Evolutionary conservation across 2,113 vertebrate species (phyloP).

Genomic region (Strix aluco): DNA sequence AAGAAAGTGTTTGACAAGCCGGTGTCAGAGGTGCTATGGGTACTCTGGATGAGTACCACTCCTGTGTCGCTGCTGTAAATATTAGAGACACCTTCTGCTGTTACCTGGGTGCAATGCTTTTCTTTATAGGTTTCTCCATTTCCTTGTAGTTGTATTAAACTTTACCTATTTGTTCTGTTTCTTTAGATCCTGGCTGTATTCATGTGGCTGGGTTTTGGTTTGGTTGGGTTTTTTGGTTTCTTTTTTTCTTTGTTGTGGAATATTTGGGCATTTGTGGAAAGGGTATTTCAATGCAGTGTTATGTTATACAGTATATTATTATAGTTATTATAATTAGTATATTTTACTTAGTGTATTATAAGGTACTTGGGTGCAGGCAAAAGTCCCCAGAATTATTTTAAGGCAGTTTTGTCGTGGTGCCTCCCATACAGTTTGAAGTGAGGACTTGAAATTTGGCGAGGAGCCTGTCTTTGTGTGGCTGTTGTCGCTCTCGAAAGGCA

Average conservation of each 20-base stretch:
- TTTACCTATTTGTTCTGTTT: background rate
- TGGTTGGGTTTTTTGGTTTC: background rate
- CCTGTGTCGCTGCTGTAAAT: background rate
- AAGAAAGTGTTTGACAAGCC: too few species aligned
- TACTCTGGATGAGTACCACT: background rate
- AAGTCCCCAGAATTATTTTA: background rate
- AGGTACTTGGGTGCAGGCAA: fast-evolving
- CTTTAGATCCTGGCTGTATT: background rate
- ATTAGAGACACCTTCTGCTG: fast-evolving
- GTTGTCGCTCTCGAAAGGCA: fast-evolving
- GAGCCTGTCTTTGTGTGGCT: background rate
- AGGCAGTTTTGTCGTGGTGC: background rate
- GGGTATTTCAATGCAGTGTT: background rate
- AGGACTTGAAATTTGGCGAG: background rate
- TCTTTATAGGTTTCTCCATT: background rate
- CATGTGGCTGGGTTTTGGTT: background rate
- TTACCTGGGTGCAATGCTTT: background rate
- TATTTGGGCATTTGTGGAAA: background rate
- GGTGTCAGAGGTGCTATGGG: background rate
- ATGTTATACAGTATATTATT: background rate
- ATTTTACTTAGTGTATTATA: background rate
- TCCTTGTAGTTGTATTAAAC: background rate
- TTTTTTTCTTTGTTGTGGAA: background rate
- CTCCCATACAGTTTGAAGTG: background rate
- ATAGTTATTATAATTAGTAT: background rate